Base-by-base conservation (phyloP, 2,113 vertebrate species). In the Condylura cristata region DNA sequence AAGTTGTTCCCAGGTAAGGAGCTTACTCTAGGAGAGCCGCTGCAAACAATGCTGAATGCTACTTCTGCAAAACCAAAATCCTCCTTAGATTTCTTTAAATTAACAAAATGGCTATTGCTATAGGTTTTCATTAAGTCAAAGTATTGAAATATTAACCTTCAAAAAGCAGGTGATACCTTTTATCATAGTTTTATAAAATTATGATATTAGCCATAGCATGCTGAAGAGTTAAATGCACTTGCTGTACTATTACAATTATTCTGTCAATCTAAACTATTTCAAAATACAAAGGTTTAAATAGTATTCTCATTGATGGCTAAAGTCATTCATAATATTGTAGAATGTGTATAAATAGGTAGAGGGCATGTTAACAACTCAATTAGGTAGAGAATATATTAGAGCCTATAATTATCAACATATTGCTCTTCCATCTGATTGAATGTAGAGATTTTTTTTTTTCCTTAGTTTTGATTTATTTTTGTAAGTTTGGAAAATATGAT, bases 391-490 rank as follows among this genome's bases (percentile, higher is more conserved):
- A 63, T 92, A 37, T 51, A 7, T 72, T 70, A 79, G 30, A 78
- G 22, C 61, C 83, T 89, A 63, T 80, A 92, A 96, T 90, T 87
- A 79, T 70, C 41, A 90, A 80, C 63, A 85, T 65, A 30, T 20
- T 92, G 53, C 93, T 28, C 37, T 92, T 41, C 71, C 68, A 74
- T 82, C 51, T 81, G 60, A 86, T 58, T 68, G 41, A 82, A 86
- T 6, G 83, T 90, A 72, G 39, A 88, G 65, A 85, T 60, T 71
- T 37, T 44, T 94, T 95, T 94, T 44, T 92, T 96, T 95, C 70
- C 61, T 44, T 39, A 83, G 26, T 74, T 88, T 94, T 14, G 24
- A 39, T 86, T 96, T 97, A 81, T 95, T 96, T 96, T 90, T 75
- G 13, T 85, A 96, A 13, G 13, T 58, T 75, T 85, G 56, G 34